Base-by-base conservation (phyloP, 1,140 invertebrate genomes). In the Zaprionus camerounensis region DNA sequence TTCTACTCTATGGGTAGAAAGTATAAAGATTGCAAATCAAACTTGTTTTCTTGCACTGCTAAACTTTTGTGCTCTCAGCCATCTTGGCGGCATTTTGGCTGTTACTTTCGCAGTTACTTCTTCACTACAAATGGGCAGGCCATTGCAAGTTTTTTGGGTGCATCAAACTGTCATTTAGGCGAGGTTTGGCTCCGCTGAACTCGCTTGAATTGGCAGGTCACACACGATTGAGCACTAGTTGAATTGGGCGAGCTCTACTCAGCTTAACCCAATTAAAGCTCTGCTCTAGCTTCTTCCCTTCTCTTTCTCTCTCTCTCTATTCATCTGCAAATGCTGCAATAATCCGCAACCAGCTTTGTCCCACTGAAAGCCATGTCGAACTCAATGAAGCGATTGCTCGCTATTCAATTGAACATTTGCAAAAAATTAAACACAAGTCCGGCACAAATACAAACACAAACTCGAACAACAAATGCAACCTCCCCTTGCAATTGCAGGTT, bases 361-460 rank as follows among this genome's bases (percentile, higher is more conserved):
- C 67, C 51, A 64, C 41, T 65, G 70, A 69, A 82, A 79, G 59
- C 81, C 76, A 69, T 56, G 51, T 68, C 62, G 57, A 34, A 55
- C 49, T 36, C 85, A 88, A 77, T 81, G 82, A 85, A 80, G 75
- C 85, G 73, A 64, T 75, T 57, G 76, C 64, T 58, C 81, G 67
- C 80, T 85, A 90, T 85, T 85, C 85, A 90, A 90, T 90, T 90
- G 72, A 71, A 77, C 72, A 85, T 85, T 90, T 81, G 79, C 81
- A 61, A 82, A 90, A 85, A 90, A 85, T 82, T 85, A 90, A 90
- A 80, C 81, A 82, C 70, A 76, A 38, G 51, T 82, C 67, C 46
- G 55, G 15, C n/a, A 46, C 63, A 64, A 66, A 70, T 31, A 61
- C 75, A 78, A 77, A 61, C n/a, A 46, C 49, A 64, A 66, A 70